Conservation (phyloP, 2,888 invertebrate genomes). For the Drosophila prostipennis region DNA sequence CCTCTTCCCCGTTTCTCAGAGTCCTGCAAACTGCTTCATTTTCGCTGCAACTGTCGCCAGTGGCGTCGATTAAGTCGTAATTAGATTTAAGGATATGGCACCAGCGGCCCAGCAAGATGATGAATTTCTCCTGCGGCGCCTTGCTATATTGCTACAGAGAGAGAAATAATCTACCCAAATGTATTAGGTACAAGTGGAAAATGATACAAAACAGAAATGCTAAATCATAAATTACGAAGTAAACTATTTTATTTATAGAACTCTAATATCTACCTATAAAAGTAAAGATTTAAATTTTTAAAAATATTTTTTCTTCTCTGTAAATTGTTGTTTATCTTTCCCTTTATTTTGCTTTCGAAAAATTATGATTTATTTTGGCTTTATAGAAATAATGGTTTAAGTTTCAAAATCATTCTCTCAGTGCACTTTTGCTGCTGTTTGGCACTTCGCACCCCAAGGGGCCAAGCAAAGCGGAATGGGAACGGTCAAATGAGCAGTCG, state of each 20-base stretch:
- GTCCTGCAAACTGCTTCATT: conserved; percentile 46
- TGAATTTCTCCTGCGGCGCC: conserved; percentile 72
- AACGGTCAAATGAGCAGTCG: conserved; percentile 76
- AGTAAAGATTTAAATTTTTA: too few species aligned
- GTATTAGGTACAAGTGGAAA: rapidly evolving
- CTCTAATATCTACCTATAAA: too few species aligned
- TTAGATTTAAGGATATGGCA: conserved; percentile 84
- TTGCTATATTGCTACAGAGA: conserved; percentile 13
- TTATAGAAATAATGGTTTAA: too few species aligned
- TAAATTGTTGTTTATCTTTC: too few species aligned
- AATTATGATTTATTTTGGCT: too few species aligned
- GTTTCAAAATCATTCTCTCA: background rate
- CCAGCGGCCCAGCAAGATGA: conserved; percentile 82
- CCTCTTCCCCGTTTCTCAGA: background rate
- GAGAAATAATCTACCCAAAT: background rate
- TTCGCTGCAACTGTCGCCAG: conserved; percentile 80
- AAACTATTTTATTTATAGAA: too few species aligned
- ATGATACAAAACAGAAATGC: too few species aligned
- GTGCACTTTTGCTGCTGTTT: conserved; percentile 26
- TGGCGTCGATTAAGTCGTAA: conserved; percentile 84
- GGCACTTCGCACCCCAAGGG: conserved; percentile 67
- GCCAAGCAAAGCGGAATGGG: conserved; percentile 27
- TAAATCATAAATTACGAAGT: too few species aligned
- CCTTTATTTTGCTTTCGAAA: too few species aligned
- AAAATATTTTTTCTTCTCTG: too few species aligned